Conservation (phyloP, 2,797 vertebrate species). For the Vireo griseus region DNA sequence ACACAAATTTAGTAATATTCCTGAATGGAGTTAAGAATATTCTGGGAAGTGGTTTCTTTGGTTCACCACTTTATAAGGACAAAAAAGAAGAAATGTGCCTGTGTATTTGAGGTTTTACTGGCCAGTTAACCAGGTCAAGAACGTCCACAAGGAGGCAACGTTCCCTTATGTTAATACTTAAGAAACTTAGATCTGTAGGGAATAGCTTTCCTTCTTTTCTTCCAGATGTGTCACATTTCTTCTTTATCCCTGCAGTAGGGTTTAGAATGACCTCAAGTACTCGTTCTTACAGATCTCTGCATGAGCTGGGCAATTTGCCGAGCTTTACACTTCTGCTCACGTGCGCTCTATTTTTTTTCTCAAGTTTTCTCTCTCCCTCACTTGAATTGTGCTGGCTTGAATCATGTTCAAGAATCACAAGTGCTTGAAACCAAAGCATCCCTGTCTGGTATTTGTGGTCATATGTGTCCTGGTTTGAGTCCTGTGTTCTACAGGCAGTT, state of each 20-base stretch:
- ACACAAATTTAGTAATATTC: not conserved
- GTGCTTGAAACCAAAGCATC: not conserved
- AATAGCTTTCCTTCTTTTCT: not conserved
- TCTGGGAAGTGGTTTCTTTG: not conserved
- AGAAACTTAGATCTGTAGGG: not conserved
- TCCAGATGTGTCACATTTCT: not conserved
- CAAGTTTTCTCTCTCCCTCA: not conserved
- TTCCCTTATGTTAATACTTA: not conserved
- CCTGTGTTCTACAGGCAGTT: not conserved
- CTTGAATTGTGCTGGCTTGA: not conserved
- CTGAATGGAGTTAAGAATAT: not conserved
- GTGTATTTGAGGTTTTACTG: not conserved
- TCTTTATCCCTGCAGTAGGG: not conserved
- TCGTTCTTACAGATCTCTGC: not conserved
- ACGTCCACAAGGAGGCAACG: constrained; percentile 38
- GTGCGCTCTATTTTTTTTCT: not conserved
- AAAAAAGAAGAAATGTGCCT: not conserved
- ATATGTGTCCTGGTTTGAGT: not conserved
- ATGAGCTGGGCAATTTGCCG: not conserved
- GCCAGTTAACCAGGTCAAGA: not conserved
- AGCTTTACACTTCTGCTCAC: not conserved
- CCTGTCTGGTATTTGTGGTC: not conserved
- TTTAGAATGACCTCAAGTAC: not conserved
- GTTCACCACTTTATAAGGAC: not conserved
- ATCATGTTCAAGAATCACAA: not conserved